Conservation (phyloP, 2,113 vertebrate genomes). For the Tautogolabrus adspersus region DNA sequence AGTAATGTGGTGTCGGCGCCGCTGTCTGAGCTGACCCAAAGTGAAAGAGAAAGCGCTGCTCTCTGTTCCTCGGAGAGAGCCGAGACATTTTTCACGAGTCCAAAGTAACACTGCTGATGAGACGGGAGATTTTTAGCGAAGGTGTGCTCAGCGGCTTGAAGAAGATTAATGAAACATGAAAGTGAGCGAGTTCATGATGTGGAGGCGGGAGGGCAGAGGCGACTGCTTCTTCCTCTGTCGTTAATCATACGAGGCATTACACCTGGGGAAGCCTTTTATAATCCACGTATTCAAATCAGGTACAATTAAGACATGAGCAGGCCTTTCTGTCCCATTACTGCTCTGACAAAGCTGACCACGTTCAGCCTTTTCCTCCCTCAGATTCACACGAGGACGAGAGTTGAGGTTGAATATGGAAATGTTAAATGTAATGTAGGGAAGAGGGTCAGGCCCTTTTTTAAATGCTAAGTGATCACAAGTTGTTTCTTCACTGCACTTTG, state of each 20-base stretch:
- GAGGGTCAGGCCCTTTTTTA: not conserved
- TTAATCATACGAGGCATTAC: slow-evolving; percentile 58
- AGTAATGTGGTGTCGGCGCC: slow-evolving; percentile 28
- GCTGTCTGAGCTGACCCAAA: slow-evolving; percentile 37
- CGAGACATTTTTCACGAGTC: slow-evolving; percentile 35
- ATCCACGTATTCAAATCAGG: slow-evolving; percentile 57
- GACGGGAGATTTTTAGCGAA: slow-evolving; percentile 48
- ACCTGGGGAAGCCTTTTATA: slow-evolving; percentile 41
- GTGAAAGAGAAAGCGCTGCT: slow-evolving; percentile 27
- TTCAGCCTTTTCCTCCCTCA: not conserved
- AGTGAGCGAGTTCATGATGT: slow-evolving; percentile 49
- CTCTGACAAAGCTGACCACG: slow-evolving; percentile 14
- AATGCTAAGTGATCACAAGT: not conserved
- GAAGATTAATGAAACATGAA: slow-evolving; percentile 74
- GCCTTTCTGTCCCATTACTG: slow-evolving; percentile 29
- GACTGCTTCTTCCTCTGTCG: slow-evolving; percentile 36
- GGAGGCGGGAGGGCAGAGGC: slow-evolving; percentile 18
- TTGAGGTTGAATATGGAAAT: slow-evolving; percentile 4
- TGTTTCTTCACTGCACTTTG: not conserved
- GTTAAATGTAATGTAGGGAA: not conserved
- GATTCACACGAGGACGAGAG: not conserved
- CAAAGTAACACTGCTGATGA: slow-evolving; percentile 41
- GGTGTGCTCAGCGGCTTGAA: slow-evolving; percentile 41
- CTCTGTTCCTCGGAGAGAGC: slow-evolving; percentile 22
- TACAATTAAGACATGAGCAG: slow-evolving; percentile 47